phyloP scores from a whole-genome alignment of 1,140 invertebrate genomes.

The Andrena cerasifolii region DNA sequence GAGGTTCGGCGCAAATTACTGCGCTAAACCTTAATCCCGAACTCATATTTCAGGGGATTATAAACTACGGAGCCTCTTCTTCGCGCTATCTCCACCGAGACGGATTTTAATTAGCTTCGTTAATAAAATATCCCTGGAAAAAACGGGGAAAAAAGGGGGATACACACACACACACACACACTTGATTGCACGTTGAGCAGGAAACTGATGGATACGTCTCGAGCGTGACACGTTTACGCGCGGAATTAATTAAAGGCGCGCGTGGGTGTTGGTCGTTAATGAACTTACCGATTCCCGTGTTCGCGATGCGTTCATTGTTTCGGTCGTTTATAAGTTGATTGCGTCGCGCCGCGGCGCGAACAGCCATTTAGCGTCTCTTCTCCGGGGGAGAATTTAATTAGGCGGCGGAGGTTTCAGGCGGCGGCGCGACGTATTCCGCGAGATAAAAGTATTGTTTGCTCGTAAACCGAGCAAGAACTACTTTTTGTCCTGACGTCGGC shows the following conservation, averaged over 20 bases:
- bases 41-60: neutral
- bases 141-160: neutral
- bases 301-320: constrained; percentile 14
- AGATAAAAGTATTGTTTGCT: constrained; percentile 49
- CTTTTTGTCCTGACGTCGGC: constrained; percentile 27
- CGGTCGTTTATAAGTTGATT: constrained; percentile 29
- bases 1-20: neutral
- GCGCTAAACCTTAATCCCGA: neutral
- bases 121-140: neutral
- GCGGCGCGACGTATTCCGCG: constrained; percentile 18
- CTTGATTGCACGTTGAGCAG: neutral
- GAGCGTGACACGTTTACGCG: neutral
- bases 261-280: constrained; percentile 14
- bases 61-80: neutral
- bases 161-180: too few relatives aligned
- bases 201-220: neutral
- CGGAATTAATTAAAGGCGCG: constrained; percentile 26
- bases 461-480: constrained; percentile 32
- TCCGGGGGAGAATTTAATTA: constrained; percentile 18
- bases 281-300: constrained; percentile 12
- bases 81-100: neutral
- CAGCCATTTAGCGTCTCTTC: neutral
- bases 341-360: constrained; percentile 12
- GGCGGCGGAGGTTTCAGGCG: neutral
- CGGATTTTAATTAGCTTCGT: neutral